Base-by-base conservation (phyloP, 2,888 invertebrate species). In the Odontocerum albicorne region DNA sequence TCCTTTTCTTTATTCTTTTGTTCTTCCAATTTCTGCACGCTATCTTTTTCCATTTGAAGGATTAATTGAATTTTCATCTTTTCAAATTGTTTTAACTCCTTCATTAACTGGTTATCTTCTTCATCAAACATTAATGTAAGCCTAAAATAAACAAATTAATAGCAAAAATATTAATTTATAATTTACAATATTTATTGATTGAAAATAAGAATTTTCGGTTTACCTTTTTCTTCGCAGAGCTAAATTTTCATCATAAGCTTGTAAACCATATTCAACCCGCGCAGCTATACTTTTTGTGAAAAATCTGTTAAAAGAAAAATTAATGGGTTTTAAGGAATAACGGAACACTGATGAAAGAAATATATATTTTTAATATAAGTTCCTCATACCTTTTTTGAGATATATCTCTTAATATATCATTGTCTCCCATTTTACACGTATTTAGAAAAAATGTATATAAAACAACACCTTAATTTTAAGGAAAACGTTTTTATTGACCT, bases 1-100 rank as follows among this genome's bases (percentile, higher is more conserved):
- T 60, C 46, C 19, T 49, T 46, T 17, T 60, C 53, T 27, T 49
- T 53, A 8, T 35, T 31, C 21, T 55, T 49, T 32, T 44, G 49
- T 15, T 44, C 16, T 19, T 56, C 38, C 31, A 45, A 38, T 16
- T 17, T 33, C 16, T 39, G 38, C 19, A 47, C 10, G 20, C 32
- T 46, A 36, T 57, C 46, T 10, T 42, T 50, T 31, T 53, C 31
- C 10, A 32, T 42, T 32, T 44, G 49, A 16, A 52, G 15, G 17
- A 47, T 17, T 4, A 22, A 35, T 20, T 40, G 35, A 15, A 50
- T 38, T 46, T 55, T 46, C 12, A 38, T 17, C 31, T 49, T 55
- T 16, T 44, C 55, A 6, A 36, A 40, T 13, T 31, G 38, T 31
- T 55, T 49, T 31, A 49, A 38, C 36, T 54, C 42, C 16, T 54